Percentiles rank a stretch among this genome's conserved stretches.
Evolutionary conservation across 2,888 invertebrate genomes (phyloP).

Genomic region (Minunthozetes semirufus): DNA sequence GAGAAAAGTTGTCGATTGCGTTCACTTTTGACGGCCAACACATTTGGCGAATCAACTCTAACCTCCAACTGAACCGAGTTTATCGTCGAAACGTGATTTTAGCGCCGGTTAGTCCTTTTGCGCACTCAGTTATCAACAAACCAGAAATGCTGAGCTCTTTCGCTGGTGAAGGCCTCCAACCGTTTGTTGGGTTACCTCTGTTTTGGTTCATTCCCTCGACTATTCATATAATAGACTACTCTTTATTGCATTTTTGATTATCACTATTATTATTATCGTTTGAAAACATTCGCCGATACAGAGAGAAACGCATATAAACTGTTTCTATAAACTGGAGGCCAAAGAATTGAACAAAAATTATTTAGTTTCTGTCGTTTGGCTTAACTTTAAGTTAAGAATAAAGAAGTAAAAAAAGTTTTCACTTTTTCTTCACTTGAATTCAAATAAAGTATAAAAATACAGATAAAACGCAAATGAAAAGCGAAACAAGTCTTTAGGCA

Average conservation of each 20-base stretch:
- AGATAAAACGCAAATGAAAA: background rate
- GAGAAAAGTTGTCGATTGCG: background rate
- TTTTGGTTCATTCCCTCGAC: constrained; percentile 3
- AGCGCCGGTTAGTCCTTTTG: background rate
- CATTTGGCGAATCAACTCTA: constrained; percentile 5
- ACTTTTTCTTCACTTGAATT: background rate
- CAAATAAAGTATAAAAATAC: constrained; percentile 8
- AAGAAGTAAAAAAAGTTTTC: background rate
- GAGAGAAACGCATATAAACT: background rate
- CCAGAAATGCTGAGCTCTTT: background rate
- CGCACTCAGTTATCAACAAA: background rate
- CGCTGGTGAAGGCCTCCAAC: background rate
- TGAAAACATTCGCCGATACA: constrained; percentile 2
- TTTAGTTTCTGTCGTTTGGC: background rate
- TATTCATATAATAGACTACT: constrained; percentile 4
- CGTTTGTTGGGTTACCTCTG: constrained; percentile 8
- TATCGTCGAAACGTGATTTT: constrained; percentile 11
- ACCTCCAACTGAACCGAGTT: background rate
- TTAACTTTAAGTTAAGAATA: background rate
- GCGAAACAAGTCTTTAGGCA: constrained; percentile 8
- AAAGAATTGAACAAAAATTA: background rate
- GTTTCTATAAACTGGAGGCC: background rate
- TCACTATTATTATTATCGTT: constrained; percentile 4
- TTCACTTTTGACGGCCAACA: background rate
- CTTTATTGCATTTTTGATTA: constrained; percentile 12